Evolutionary conservation across 2,888 invertebrate genomes (phyloP).

Genomic region (Cryptosula pallasiana): DNA sequence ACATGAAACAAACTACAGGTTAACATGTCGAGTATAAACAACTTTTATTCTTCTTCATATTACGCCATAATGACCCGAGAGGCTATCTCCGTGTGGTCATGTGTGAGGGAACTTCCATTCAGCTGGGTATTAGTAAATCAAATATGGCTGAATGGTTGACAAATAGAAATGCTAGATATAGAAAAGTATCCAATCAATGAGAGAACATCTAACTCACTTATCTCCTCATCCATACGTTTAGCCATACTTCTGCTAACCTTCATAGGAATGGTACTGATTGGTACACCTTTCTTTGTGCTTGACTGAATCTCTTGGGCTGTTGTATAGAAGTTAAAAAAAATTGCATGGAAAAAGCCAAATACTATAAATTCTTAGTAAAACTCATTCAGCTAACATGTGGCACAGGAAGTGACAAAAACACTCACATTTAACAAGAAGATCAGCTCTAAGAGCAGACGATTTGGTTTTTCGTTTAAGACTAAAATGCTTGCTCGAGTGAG

Average conservation of each 20-base stretch:
- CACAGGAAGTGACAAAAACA: too few relatives aligned
- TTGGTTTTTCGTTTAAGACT: conserved; percentile 88
- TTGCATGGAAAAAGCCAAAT: too few relatives aligned
- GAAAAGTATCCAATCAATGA: too few relatives aligned
- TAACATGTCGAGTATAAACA: too few relatives aligned
- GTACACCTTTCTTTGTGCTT: conserved; percentile 69
- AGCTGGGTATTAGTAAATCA: background rate
- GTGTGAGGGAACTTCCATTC: background rate
- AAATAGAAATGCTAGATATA: conserved; percentile 27
- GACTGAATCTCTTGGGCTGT: conserved; percentile 56
- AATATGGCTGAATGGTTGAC: background rate
- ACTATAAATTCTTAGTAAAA: too few relatives aligned
- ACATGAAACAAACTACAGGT: too few relatives aligned
- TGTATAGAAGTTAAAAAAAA: too few relatives aligned
- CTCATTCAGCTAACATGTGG: too few relatives aligned
- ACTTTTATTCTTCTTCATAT: too few relatives aligned
- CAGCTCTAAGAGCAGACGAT: conserved; percentile 81
- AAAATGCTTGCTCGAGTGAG: conserved; percentile 83
- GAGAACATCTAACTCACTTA: too few relatives aligned
- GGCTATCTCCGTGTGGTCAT: too few relatives aligned
- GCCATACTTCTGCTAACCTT: conserved; percentile 77
- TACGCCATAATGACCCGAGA: too few relatives aligned
- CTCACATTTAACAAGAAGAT: conserved; percentile 76
- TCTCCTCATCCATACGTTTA: conserved; percentile 86
- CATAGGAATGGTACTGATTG: conserved; percentile 68